These are phyloP conservation scores for Callaeas wilsoni DNA, from an alignment of 2,113 vertebrate species.

Conservation along the genomic window DNA sequence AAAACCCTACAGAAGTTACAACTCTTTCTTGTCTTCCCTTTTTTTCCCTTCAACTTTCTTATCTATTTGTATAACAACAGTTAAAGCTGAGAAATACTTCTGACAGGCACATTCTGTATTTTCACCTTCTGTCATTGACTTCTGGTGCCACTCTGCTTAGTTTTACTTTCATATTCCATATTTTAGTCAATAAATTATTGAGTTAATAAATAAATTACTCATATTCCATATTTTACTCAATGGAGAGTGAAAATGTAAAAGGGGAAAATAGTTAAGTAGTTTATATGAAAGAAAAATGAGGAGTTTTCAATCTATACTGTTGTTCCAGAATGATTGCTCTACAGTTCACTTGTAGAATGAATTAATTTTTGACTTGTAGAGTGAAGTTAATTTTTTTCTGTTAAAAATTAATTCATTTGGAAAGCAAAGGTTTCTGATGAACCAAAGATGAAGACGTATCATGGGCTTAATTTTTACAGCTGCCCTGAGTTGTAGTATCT, in stretches of 20 bases:
- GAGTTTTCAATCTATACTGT: neutral
- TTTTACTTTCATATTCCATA: neutral
- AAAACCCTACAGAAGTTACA: neutral
- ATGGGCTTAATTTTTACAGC: neutral
- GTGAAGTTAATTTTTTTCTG: too few relatives aligned
- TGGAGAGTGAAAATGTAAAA: neutral
- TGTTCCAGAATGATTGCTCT: neutral
- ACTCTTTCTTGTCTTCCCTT: neutral
- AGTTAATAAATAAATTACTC: too few relatives aligned
- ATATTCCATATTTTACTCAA: neutral
- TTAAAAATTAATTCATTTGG: neutral
- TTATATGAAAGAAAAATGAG: neutral
- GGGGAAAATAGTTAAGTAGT: neutral
- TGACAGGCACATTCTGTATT: neutral
- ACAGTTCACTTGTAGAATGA: neutral
- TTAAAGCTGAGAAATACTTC: neutral
- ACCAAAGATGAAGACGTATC: neutral
- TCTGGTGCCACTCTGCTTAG: neutral
- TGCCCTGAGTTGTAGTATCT: neutral
- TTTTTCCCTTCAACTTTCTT: accelerated
- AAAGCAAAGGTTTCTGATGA: neutral
- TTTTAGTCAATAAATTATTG: neutral
- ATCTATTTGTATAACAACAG: neutral
- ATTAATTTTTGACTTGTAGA: too few relatives aligned
- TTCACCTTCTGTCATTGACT: neutral